Conservation (phyloP, 2,113 vertebrate genomes). For the Saguinus midas region DNA sequence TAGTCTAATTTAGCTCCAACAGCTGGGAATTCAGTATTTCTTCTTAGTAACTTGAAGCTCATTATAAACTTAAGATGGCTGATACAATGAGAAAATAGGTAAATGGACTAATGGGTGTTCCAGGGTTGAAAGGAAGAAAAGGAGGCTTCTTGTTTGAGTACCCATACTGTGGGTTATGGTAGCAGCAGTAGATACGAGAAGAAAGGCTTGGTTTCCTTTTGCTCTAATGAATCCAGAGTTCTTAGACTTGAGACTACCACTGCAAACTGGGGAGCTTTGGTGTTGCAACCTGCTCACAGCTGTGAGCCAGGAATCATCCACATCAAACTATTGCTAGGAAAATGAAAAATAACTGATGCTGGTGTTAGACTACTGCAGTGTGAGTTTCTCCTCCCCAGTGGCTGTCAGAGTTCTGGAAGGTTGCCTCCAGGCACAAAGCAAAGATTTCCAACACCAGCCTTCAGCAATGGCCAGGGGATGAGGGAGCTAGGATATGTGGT, state of each 20-base stretch:
- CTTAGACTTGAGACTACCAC: not conserved
- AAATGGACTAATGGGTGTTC: not conserved
- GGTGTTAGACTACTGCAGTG: not conserved
- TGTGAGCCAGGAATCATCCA: not conserved
- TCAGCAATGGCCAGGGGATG: not conserved
- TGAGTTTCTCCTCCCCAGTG: not conserved
- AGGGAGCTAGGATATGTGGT: not conserved
- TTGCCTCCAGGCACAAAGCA: too few species aligned
- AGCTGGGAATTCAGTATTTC: not conserved
- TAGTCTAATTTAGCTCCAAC: not conserved
- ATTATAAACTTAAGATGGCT: not conserved
- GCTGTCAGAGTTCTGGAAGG: not conserved
- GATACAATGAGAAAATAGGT: not conserved
- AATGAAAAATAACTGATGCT: not conserved
- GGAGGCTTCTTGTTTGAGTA: not conserved
- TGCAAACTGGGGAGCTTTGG: not conserved
- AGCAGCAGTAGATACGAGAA: not conserved
- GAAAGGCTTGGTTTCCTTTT: not conserved
- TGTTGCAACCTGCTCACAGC: not conserved
- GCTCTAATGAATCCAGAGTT: not conserved
- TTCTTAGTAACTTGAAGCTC: constrained; percentile 10
- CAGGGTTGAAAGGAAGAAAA: not conserved
- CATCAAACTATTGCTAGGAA: fast-evolving
- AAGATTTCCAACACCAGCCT: not conserved
- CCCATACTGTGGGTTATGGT: fast-evolving